Base-by-base conservation (phyloP, 1,140 invertebrate species). In the Tetramorium alpestre region DNA sequence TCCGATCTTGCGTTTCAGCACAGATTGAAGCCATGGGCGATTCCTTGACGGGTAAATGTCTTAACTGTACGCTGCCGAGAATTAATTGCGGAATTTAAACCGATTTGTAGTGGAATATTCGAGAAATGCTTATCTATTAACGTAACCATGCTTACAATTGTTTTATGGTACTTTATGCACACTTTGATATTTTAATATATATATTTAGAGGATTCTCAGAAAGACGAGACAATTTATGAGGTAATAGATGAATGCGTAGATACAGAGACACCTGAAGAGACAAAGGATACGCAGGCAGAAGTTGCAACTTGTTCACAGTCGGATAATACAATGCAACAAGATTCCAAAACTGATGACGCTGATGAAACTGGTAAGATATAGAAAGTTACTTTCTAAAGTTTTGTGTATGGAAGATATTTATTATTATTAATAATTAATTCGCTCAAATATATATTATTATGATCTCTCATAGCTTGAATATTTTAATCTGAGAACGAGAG, bases 181-280 rank as follows among this genome's bases (percentile, higher is more conserved):
- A 33, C 33, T 33, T 33, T 33, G 33, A 33, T 33, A 33, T 25
- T 54, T 51, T 51, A 33, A 22, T 3, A 33, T 28, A 3, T 41
- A 3, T 41, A 0, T 85, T 41, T 81, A 92, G 92, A 92, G 47
- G 86, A 88, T 69, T 78, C 73, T 44, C 90, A 91, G 56, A 90
- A 92, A 75, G 91, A 90, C 11, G 91, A 91, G 58, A 88, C 22
- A 22, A 22, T 91, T 7, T 92, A 93, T 75, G 81, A 94, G 85
- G 85, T 94, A 41, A 65, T 93, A 51, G 93, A 94, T 58, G 93
- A 93, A 80, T 93, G 92, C 78, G 47, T 65, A 2, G 92, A 89
- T 72, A 90, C 92, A 22, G 93, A 94, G 3, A 22, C 28, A n/a
- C n/a, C 54, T 62, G 89, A 80, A 86, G 65, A 6, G 25, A 4